These are phyloP conservation scores for Notospermus geniculatus DNA, from an alignment of 1,140 invertebrate species.

Conservation along the genomic window DNA sequence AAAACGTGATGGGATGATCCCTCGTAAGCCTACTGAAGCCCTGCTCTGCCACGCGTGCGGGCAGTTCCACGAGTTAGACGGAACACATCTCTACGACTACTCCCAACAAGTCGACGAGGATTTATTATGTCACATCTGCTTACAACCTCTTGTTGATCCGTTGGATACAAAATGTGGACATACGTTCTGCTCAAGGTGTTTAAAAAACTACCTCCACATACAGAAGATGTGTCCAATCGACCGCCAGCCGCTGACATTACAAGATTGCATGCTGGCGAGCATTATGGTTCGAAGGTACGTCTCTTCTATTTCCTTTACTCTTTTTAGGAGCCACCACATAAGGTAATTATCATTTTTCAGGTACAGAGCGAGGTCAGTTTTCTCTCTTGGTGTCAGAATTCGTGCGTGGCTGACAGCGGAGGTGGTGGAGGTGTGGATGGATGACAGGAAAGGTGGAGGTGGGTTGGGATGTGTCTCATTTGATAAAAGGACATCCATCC, in stretches of 20 bases:
- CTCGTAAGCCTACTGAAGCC: neutral
- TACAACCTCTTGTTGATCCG: constrained; percentile 55
- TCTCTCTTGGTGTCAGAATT: no score
- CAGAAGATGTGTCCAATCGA: constrained; percentile 55
- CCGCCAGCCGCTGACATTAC: constrained; percentile 36
- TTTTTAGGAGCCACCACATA: no score
- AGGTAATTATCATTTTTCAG: no score
- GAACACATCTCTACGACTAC: constrained; percentile 60
- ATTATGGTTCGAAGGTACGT: constrained; percentile 53
- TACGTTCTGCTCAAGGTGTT: constrained; percentile 58
- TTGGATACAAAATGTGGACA: constrained; percentile 60
- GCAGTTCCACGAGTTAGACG: constrained; percentile 56
- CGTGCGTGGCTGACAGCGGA: no score
- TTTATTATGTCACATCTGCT: constrained; percentile 59
- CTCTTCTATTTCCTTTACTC: no score
- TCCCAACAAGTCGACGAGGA: constrained; percentile 60
- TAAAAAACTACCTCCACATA: constrained; percentile 54
- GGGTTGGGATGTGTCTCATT: no score
- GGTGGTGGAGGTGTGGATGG: no score
- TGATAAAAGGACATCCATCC: no score
- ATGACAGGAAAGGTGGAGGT: no score
- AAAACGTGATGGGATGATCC: no score
- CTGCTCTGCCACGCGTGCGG: constrained; percentile 55
- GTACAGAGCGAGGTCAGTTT: no score
- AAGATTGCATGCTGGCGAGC: constrained; percentile 51